phyloP scores from a whole-genome alignment of 2,797 vertebrate species.

The Thaleichthys pacificus region DNA sequence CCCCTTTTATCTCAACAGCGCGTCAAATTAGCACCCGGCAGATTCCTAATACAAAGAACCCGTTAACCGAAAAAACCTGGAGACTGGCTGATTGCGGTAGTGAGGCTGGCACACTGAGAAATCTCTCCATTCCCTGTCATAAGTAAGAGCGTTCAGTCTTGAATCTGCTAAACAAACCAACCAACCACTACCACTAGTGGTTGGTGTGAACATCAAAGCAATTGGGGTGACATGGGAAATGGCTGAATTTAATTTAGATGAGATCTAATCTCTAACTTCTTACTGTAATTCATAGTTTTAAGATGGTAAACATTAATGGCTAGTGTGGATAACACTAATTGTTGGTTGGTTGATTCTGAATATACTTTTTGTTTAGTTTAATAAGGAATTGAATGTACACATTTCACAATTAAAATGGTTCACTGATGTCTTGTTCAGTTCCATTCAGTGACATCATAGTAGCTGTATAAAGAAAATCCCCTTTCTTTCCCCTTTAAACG shows the following conservation, averaged over 20 bases:
- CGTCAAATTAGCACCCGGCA: conserved; percentile 74
- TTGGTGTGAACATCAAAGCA: conserved; percentile 4
- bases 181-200: not conserved
- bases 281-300: not conserved
- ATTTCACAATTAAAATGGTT: not conserved
- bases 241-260: not conserved
- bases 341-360: not conserved
- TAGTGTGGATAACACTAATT: not conserved
- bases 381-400: too few relatives aligned
- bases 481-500: not conserved
- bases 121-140: not conserved
- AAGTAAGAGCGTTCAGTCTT: not conserved
- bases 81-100: conserved; percentile 22
- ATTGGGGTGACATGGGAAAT: conserved; percentile 1
- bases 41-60: conserved; percentile 61
- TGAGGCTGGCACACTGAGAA: conserved; percentile 1
- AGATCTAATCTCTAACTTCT: not conserved
- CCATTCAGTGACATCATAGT: not conserved
- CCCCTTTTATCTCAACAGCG: conserved; percentile 71
- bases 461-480: not conserved
- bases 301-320: not conserved
- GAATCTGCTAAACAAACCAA: not conserved
- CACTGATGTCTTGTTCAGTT: conserved; percentile 8
- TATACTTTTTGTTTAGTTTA: too few relatives aligned
- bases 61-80: conserved; percentile 31